A percentile compares a stretch with the other conserved stretches of the same genome.
These are phyloP conservation scores for Tachuris rubrigastra DNA, from an alignment of 2,113 vertebrate species.

Conservation along the genomic window DNA sequence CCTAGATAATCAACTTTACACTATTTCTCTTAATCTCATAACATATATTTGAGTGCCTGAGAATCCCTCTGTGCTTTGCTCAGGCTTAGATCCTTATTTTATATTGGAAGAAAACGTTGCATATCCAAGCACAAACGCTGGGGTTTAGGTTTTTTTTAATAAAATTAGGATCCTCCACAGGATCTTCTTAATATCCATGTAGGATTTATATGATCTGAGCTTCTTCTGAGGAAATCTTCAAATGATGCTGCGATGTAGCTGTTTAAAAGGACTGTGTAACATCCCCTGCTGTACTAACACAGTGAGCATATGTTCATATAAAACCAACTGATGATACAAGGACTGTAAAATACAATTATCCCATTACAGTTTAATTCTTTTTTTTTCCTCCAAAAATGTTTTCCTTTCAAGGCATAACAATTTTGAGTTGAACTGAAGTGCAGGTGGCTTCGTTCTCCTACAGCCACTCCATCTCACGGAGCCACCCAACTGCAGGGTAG, in stretches of 20 bases:
- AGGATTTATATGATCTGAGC: neutral
- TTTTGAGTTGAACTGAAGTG: neutral
- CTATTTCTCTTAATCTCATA: neutral
- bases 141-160: neutral
- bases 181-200: neutral
- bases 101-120: neutral
- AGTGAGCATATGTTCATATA: neutral
- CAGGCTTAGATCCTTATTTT: neutral
- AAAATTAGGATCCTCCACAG: neutral
- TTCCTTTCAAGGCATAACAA: neutral
- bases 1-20: neutral
- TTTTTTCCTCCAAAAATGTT: neutral
- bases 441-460: neutral
- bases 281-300: neutral
- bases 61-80: neutral
- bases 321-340: neutral
- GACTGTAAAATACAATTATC: neutral
- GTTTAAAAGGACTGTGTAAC: neutral
- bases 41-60: neutral
- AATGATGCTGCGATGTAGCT: neutral
- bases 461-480: neutral
- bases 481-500: neutral
- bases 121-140: neutral
- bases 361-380: neutral
- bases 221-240: neutral